These are phyloP conservation scores for Amiota minor DNA, from an alignment of 2,888 invertebrate species.

Conservation along the genomic window DNA sequence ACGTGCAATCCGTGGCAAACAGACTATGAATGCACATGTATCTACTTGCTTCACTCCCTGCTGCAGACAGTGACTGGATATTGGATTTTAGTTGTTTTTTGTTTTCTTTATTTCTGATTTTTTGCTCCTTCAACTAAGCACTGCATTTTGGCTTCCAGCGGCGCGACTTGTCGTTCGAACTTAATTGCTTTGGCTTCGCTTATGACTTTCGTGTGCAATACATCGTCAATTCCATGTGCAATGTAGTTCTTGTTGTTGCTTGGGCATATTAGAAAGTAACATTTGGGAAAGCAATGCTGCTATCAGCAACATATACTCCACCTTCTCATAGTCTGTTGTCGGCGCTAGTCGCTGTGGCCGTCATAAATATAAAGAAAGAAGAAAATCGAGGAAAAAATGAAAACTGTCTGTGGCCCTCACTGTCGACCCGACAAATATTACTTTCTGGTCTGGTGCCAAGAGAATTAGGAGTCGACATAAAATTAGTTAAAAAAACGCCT, in stretches of 20 bases:
- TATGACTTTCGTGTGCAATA: slow-evolving; percentile 68
- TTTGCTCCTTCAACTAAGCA: slow-evolving; percentile 20
- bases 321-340: slow-evolving; percentile 32
- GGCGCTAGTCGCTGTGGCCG: slow-evolving; percentile 62
- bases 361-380: slow-evolving; percentile 6
- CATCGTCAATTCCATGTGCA: slow-evolving; percentile 48
- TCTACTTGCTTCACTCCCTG: neutral
- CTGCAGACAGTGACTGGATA: neutral
- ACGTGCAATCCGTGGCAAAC: slow-evolving; percentile 67
- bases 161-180: slow-evolving; percentile 67
- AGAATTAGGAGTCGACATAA: slow-evolving; percentile 26
- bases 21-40: slow-evolving; percentile 60
- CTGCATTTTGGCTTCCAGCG: slow-evolving; percentile 56
- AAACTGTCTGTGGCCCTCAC: no score
- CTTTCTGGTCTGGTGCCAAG: neutral
- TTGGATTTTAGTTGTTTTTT: neutral
- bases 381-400: no score
- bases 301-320: slow-evolving; percentile 50
- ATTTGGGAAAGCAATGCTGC: slow-evolving; percentile 45
- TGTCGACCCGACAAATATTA: no score
- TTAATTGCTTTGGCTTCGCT: slow-evolving; percentile 65
- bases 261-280: slow-evolving; percentile 61
- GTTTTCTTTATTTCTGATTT: no score
- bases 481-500: slow-evolving; percentile 26
- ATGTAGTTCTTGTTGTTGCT: slow-evolving; percentile 30